These are phyloP conservation scores for Lucifuga dentata DNA, from an alignment of 2,113 vertebrate genomes.

Conservation along the genomic window DNA sequence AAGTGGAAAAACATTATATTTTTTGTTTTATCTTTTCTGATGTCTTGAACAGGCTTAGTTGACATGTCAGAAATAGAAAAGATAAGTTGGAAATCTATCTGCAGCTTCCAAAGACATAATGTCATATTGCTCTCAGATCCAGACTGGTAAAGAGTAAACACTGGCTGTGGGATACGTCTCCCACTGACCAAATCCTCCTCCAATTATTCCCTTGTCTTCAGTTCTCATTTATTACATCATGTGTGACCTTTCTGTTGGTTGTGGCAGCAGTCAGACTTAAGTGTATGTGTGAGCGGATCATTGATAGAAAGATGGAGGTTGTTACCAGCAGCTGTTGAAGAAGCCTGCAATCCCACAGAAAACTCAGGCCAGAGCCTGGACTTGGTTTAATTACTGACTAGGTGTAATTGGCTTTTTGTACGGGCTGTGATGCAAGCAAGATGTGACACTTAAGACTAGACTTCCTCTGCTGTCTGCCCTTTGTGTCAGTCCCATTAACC, in stretches of 20 bases:
- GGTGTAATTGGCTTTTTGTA: slow-evolving; percentile 73
- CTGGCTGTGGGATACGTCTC: slow-evolving; percentile 10
- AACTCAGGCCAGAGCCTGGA: slow-evolving; percentile 40
- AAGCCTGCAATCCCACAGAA: slow-evolving; percentile 62
- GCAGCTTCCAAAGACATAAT: too few species aligned
- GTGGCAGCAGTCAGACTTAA: slow-evolving; percentile 66
- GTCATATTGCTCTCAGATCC: too few species aligned
- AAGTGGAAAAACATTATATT: too few species aligned
- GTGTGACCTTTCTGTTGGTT: slow-evolving; percentile 75
- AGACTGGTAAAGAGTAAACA: slow-evolving; percentile 45
- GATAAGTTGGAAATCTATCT: too few species aligned
- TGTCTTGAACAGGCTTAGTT: too few species aligned
- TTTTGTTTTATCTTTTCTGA: too few species aligned
- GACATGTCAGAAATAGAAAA: too few species aligned
- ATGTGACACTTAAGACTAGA: slow-evolving; percentile 77
- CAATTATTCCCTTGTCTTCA: slow-evolving; percentile 59
- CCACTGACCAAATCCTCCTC: slow-evolving; percentile 42
- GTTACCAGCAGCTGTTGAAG: slow-evolving; percentile 62
- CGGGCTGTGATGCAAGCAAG: slow-evolving; percentile 51
- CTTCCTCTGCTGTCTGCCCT: slow-evolving; percentile 73
- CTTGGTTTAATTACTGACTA: slow-evolving; percentile 67
- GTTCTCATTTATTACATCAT: slow-evolving; percentile 67
- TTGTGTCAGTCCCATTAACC: slow-evolving; percentile 81
- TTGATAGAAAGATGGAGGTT: slow-evolving; percentile 68
- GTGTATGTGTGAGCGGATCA: slow-evolving; percentile 40